Conservation (phyloP, 1,140 invertebrate species). For the Hormaphis cornu region DNA sequence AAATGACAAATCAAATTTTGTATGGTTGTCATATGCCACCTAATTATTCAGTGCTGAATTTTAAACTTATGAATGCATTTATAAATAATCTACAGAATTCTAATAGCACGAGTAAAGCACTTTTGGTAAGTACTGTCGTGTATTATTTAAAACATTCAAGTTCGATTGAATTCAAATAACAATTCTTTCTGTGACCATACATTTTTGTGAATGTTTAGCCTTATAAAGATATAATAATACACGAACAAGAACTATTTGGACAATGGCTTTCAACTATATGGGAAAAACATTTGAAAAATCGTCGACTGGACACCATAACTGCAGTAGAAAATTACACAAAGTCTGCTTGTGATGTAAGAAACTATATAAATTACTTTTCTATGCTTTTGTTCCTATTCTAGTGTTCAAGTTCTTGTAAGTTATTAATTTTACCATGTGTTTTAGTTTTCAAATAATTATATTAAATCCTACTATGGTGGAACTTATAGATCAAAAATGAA, state of each 20-base stretch:
- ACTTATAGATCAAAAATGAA: constrained; percentile 3
- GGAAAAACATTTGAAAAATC: constrained; percentile 20
- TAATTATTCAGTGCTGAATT: constrained; percentile 11
- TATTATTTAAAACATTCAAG: too few species aligned
- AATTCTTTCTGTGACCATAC: too few species aligned
- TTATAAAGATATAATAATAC: background rate
- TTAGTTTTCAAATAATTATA: constrained; percentile 13
- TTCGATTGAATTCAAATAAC: too few species aligned
- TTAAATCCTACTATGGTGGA: background rate
- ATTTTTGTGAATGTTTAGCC: background rate
- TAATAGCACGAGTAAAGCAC: background rate
- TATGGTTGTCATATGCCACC: constrained; percentile 7
- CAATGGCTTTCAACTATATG: constrained; percentile 13
- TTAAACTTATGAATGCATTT: background rate
- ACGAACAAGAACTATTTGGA: background rate
- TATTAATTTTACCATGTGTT: background rate
- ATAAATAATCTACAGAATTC: background rate
- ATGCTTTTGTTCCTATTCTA: background rate
- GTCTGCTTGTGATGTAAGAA: constrained; percentile 9
- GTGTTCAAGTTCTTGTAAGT: too few species aligned
- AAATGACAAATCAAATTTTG: constrained; percentile 6
- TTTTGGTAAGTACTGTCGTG: background rate
- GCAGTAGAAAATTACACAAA: background rate
- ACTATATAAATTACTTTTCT: background rate
- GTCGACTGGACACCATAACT: background rate